Conservation (phyloP, 2,888 invertebrate genomes). For the Drosophila borealis region DNA sequence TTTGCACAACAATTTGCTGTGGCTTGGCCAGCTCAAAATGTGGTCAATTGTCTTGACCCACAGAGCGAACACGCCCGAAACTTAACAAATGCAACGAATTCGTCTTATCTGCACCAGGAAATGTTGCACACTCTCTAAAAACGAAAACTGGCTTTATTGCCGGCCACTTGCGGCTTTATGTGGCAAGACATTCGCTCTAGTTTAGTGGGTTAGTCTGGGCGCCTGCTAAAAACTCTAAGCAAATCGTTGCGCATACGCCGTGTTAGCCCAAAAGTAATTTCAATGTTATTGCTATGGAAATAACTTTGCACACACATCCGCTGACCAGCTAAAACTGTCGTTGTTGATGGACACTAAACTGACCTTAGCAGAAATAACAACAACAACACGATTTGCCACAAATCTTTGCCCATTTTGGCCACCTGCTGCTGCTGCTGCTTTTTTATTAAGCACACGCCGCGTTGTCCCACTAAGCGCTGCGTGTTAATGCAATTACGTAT, state of each 20-base stretch:
- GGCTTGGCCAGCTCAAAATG: slow-evolving; percentile 5
- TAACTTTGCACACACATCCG: slow-evolving; percentile 58
- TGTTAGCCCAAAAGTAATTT: slow-evolving; percentile 27
- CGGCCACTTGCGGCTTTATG: slow-evolving; percentile 23
- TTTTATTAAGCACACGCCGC: slow-evolving; percentile 55
- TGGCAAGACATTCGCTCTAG: slow-evolving; percentile 48
- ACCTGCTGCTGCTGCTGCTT: slow-evolving; percentile 55
- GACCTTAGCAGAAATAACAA: slow-evolving; percentile 54
- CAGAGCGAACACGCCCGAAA: slow-evolving; percentile 45
- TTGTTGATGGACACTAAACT: slow-evolving; percentile 63
- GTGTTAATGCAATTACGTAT: slow-evolving; percentile 32
- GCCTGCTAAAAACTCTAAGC: neutral
- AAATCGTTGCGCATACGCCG: slow-evolving; percentile 19
- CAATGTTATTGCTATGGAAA: slow-evolving; percentile 60
- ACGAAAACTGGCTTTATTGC: slow-evolving; percentile 34
- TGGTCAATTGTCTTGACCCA: slow-evolving; percentile 49
- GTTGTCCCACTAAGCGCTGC: slow-evolving; percentile 18
- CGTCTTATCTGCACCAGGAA: slow-evolving; percentile 81
- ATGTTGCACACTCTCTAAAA: slow-evolving; percentile 43
- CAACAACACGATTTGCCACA: slow-evolving; percentile 10
- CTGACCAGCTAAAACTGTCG: slow-evolving; percentile 58
- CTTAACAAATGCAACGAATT: slow-evolving; percentile 31
- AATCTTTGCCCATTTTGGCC: slow-evolving; percentile 34
- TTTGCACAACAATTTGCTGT: slow-evolving; percentile 47
- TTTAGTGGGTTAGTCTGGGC: slow-evolving; percentile 64